A percentile compares a stretch with the other conserved stretches of the same genome.
These are phyloP conservation scores for Tetranychus piercei DNA, from an alignment of 2,888 invertebrate genomes.

Conservation along the genomic window DNA sequence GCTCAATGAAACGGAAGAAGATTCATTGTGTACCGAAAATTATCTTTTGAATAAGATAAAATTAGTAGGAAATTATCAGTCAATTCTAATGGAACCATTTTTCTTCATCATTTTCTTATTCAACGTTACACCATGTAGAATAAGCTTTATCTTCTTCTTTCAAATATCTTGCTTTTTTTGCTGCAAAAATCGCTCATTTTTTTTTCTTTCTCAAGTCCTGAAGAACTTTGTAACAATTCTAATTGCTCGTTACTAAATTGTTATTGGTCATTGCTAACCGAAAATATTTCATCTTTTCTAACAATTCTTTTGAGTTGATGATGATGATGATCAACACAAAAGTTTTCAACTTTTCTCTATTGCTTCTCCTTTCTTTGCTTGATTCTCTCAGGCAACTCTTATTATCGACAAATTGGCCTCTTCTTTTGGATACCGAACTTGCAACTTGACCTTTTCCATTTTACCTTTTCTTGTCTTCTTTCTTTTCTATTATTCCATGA, in stretches of 20 bases:
- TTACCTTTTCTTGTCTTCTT: too few relatives aligned
- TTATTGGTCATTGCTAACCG: not conserved
- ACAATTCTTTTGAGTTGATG: not conserved
- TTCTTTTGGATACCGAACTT: too few relatives aligned
- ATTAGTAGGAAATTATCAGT: not conserved
- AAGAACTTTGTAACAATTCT: not conserved
- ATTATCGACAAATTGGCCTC: too few relatives aligned
- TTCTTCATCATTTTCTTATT: not conserved
- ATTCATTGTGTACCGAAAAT: not conserved
- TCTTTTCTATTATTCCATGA: too few relatives aligned
- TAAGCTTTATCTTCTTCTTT: not conserved
- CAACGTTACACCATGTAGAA: not conserved
- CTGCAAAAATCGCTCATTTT: not conserved
- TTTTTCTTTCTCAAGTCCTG: not conserved
- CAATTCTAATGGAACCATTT: not conserved
- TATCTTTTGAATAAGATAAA: not conserved
- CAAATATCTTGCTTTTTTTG: not conserved
- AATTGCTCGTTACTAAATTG: not conserved
- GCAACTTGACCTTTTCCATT: too few relatives aligned
- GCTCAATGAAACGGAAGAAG: not conserved
- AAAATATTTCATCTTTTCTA: not conserved
- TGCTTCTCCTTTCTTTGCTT: not conserved
- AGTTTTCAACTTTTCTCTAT: not conserved
- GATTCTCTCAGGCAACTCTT: not conserved
- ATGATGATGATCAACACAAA: not conserved